These are phyloP conservation scores for Callimico goeldii DNA, from an alignment of 2,797 vertebrate species.

Conservation along the genomic window DNA sequence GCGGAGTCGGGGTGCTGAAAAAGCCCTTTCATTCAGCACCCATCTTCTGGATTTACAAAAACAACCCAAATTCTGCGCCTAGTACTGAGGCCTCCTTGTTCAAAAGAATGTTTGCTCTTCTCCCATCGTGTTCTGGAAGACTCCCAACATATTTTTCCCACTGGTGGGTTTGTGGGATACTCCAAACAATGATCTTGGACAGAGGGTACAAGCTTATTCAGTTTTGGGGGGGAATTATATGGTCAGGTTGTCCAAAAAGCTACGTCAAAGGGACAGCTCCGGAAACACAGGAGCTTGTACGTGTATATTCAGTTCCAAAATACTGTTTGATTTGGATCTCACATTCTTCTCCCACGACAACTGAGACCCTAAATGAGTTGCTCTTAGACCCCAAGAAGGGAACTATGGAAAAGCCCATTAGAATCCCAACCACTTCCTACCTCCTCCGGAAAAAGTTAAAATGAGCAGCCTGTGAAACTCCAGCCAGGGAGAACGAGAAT, in stretches of 20 bases:
- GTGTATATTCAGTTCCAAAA: background rate
- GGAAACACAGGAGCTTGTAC: background rate
- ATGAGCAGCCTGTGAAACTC: constrained; percentile 8
- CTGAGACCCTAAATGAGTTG: background rate
- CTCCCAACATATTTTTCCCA: background rate
- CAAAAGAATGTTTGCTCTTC: background rate
- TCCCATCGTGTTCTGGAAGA: constrained; percentile 10
- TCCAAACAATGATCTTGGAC: background rate
- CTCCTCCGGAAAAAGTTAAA: constrained; percentile 61
- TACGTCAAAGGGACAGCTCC: background rate
- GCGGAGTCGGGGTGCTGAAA: background rate
- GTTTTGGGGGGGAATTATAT: background rate
- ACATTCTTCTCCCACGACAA: background rate
- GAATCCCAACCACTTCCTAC: background rate
- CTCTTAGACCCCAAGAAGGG: background rate
- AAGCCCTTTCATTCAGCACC: background rate
- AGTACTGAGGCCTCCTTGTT: background rate
- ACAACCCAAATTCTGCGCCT: background rate
- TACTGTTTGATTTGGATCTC: background rate
- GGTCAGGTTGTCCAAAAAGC: background rate
- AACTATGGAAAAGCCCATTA: background rate
- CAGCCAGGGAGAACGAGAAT: background rate
- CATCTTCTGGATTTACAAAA: constrained; percentile 15
- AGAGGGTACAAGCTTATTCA: background rate
- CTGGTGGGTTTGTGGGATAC: background rate